These are phyloP conservation scores for Myotis findleyi DNA, from an alignment of 2,797 vertebrate species.

Conservation along the genomic window DNA sequence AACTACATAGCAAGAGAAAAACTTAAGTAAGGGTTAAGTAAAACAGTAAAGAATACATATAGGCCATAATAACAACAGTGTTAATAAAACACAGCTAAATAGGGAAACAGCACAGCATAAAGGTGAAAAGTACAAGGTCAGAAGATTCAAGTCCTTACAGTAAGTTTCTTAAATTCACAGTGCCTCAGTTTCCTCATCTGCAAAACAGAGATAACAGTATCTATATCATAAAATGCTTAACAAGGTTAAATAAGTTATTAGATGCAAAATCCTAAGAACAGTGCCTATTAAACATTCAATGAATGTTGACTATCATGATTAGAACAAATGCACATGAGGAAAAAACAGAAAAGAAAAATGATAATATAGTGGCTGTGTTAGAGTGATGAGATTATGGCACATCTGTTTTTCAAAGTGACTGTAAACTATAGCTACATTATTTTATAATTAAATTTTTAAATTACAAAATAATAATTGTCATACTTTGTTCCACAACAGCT, in stretches of 20 bases:
- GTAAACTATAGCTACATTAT: neutral
- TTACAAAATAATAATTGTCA: neutral
- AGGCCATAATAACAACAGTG: neutral
- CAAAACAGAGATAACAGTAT: neutral
- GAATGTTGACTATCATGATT: neutral
- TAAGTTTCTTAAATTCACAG: neutral
- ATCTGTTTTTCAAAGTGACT: neutral
- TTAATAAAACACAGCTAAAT: neutral
- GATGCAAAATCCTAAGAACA: neutral
- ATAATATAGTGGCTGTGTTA: neutral
- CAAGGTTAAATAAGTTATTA: neutral
- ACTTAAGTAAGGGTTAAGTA: neutral
- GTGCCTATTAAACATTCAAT: neutral
- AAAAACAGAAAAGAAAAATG: neutral
- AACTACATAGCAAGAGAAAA: neutral
- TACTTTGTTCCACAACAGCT: neutral
- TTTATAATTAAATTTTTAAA: neutral
- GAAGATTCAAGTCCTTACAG: neutral
- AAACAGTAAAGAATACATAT: neutral
- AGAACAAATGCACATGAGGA: neutral
- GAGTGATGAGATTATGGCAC: neutral
- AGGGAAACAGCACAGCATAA: neutral
- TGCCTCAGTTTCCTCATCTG: neutral
- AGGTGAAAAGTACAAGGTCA: neutral
- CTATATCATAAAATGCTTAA: neutral